phyloP scores from a whole-genome alignment of 2,113 vertebrate species.

The Nibea albiflora region DNA sequence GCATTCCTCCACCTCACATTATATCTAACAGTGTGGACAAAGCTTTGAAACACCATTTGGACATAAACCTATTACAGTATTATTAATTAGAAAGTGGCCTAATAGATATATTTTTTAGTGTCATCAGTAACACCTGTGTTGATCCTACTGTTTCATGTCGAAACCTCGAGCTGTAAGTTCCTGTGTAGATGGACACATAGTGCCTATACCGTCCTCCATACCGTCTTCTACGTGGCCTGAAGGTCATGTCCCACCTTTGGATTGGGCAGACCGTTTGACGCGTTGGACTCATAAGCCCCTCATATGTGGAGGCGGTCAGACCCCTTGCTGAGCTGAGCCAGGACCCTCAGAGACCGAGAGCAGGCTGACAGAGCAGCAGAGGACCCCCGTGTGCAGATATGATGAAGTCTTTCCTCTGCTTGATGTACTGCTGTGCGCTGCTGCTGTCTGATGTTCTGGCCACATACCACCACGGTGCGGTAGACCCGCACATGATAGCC shows the following conservation, averaged over 20 bases:
- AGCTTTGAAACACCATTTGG: background rate
- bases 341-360: conserved; percentile 26
- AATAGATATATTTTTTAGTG: no score
- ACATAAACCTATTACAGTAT: background rate
- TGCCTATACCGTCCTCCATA: background rate
- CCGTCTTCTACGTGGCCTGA: background rate
- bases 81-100: no score
- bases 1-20: background rate
- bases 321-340: conserved; percentile 27
- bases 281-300: conserved; percentile 41
- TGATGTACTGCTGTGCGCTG: conserved; percentile 71
- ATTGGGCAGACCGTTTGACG: conserved; percentile 75
- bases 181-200: background rate
- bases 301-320: conserved; percentile 60
- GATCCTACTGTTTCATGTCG: no score
- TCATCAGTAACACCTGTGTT: no score
- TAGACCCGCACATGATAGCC: conserved; percentile 60
- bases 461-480: conserved; percentile 66
- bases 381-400: conserved; percentile 13
- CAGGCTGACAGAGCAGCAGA: conserved; percentile 13
- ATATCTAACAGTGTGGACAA: background rate
- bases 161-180: no score
- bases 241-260: conserved; percentile 51
- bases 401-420: conserved; percentile 75
- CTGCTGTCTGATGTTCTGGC: conserved; percentile 71